These are phyloP conservation scores for Cydia amplana DNA, from an alignment of 1,140 invertebrate species.

Conservation along the genomic window DNA sequence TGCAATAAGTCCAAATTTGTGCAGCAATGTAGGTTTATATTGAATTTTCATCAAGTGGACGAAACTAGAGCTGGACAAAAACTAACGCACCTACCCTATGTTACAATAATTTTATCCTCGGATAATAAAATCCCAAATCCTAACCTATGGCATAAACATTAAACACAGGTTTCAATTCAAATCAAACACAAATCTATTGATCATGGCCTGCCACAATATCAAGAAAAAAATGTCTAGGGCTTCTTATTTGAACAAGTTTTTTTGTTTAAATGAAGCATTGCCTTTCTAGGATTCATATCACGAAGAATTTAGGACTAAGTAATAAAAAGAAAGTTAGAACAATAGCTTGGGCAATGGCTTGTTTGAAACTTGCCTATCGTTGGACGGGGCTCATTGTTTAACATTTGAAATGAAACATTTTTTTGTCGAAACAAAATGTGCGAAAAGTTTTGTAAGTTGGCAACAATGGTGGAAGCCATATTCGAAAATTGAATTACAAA, in stretches of 20 bases:
- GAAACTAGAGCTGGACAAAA: no score
- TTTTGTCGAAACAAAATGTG: not conserved
- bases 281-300: not conserved
- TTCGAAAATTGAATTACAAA: slow-evolving; percentile 2
- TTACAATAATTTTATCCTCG: no score
- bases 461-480: slow-evolving; percentile 8
- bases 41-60: no score
- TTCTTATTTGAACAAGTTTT: slow-evolving; percentile 3
- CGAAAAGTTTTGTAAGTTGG: not conserved
- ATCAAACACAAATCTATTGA: no score
- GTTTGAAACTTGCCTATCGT: slow-evolving; percentile 4
- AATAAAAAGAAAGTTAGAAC: slow-evolving; percentile 13
- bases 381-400: slow-evolving; percentile 15
- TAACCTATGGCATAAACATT: no score
- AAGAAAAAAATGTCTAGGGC: not conserved
- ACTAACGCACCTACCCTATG: no score
- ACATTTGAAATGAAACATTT: not conserved
- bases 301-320: not conserved
- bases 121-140: no score
- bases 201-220: not conserved
- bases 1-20: no score
- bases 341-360: slow-evolving; percentile 6
- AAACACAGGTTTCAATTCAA: no score
- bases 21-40: no score
- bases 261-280: not conserved